These are phyloP conservation scores for Petrolisthes cinctipes DNA, from an alignment of 2,888 invertebrate species.

Conservation along the genomic window DNA sequence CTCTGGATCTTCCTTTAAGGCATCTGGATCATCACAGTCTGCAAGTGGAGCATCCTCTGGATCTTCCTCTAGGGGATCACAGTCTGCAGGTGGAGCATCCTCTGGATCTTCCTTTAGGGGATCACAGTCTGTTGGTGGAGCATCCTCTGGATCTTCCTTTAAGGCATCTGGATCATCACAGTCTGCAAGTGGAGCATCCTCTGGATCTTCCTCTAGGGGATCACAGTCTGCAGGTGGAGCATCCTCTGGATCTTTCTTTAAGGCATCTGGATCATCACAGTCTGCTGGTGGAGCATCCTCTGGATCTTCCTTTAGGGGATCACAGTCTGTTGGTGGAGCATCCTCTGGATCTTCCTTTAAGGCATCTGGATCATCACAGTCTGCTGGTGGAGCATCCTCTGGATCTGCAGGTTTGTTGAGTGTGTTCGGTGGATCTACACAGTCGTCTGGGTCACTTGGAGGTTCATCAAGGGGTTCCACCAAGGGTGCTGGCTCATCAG, in stretches of 20 bases:
- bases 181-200: slow-evolving; percentile 16
- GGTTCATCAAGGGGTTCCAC: background rate
- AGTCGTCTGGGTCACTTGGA: background rate
- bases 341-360: slow-evolving; percentile 6
- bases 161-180: slow-evolving; percentile 21
- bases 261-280: background rate
- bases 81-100: background rate
- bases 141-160: slow-evolving; percentile 10
- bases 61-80: background rate
- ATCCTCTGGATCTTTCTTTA: background rate
- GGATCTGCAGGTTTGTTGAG: background rate
- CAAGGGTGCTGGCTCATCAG: background rate
- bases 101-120: background rate
- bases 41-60: background rate
- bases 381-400: slow-evolving; percentile 10
- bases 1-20: slow-evolving; percentile 7
- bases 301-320: background rate
- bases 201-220: slow-evolving; percentile 7
- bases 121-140: slow-evolving; percentile 15
- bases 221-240: background rate
- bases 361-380: slow-evolving; percentile 24
- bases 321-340: slow-evolving; percentile 12
- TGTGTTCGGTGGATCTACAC: background rate
- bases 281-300: background rate
- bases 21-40: background rate